phyloP scores from a whole-genome alignment of 2,888 invertebrate species.

The Bombyx huttoni region DNA sequence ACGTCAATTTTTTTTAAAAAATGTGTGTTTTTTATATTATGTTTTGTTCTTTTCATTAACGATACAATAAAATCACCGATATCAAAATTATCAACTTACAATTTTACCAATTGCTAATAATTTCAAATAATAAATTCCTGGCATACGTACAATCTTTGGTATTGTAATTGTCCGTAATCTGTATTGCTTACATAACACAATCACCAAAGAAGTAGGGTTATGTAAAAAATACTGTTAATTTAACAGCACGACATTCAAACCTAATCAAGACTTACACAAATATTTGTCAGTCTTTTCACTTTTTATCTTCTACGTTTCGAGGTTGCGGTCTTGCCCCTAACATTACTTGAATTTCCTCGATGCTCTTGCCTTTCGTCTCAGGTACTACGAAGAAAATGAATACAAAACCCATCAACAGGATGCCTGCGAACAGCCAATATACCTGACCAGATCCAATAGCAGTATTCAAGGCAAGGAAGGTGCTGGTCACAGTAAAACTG shows the following conservation, averaged over 20 bases:
- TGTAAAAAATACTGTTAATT: neutral
- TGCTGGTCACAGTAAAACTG: conserved; percentile 85
- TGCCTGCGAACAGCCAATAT: conserved; percentile 81
- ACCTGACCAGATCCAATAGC: conserved; percentile 75
- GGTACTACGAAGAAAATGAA: conserved; percentile 79
- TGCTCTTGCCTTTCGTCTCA: conserved; percentile 79
- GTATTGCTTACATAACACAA: conserved; percentile 27
- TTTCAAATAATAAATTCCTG: conserved; percentile 7
- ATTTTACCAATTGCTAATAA: neutral
- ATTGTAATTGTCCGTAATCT: too few relatives aligned
- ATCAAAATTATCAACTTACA: neutral
- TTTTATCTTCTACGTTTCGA: conserved; percentile 32
- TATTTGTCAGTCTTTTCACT: conserved; percentile 21
- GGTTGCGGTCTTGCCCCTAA: conserved; percentile 44
- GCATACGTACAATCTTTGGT: conserved; percentile 39
- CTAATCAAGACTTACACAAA: conserved; percentile 2
- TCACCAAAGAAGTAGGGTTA: conserved; percentile 17
- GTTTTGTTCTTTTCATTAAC: too few relatives aligned
- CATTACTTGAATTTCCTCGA: conserved; percentile 75
- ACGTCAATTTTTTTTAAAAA: too few relatives aligned
- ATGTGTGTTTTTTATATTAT: too few relatives aligned
- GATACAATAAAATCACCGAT: too few relatives aligned
- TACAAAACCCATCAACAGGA: conserved; percentile 75
- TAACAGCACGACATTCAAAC: conserved; percentile 1
- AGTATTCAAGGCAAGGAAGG: conserved; percentile 72